Conservation (phyloP, 2,888 invertebrate genomes). For the Catocala sponsa region DNA sequence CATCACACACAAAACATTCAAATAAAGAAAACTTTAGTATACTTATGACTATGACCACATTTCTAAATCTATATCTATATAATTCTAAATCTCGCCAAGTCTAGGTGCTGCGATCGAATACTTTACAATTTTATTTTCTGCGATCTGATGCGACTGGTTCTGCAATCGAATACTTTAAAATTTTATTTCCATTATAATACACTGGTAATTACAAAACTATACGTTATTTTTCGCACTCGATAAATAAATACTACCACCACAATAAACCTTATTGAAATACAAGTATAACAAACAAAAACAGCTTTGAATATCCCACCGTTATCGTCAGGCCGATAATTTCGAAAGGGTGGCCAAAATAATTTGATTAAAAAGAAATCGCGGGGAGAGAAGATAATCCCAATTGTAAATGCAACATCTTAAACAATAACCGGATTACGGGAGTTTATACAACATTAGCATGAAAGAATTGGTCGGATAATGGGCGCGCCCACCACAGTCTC, state of each 20-base stretch:
- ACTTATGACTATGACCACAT: too few relatives aligned
- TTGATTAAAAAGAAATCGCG: conserved; percentile 65
- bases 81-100: too few relatives aligned
- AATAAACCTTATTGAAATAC: conserved; percentile 10
- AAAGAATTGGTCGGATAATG: conserved; percentile 26
- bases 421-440: conserved; percentile 70
- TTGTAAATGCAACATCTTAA: conserved; percentile 71
- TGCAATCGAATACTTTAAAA: too few relatives aligned
- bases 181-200: too few relatives aligned
- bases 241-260: background rate
- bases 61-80: too few relatives aligned
- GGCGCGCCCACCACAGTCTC: background rate
- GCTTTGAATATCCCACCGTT: conserved; percentile 18
- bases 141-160: too few relatives aligned
- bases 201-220: too few relatives aligned
- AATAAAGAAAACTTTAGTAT: too few relatives aligned
- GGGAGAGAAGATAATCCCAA: conserved; percentile 64
- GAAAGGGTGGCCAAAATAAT: conserved; percentile 58
- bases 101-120: too few relatives aligned
- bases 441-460: conserved; percentile 67
- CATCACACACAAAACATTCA: too few relatives aligned
- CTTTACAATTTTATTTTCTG: too few relatives aligned
- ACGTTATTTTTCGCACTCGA: too few relatives aligned
- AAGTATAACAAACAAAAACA: conserved; percentile 22
- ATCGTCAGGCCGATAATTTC: conserved; percentile 29